A percentile compares a stretch with the other conserved stretches of the same genome.
Conservation (phyloP, 2,797 vertebrate species). For the Cossypha niveicapilla region DNA sequence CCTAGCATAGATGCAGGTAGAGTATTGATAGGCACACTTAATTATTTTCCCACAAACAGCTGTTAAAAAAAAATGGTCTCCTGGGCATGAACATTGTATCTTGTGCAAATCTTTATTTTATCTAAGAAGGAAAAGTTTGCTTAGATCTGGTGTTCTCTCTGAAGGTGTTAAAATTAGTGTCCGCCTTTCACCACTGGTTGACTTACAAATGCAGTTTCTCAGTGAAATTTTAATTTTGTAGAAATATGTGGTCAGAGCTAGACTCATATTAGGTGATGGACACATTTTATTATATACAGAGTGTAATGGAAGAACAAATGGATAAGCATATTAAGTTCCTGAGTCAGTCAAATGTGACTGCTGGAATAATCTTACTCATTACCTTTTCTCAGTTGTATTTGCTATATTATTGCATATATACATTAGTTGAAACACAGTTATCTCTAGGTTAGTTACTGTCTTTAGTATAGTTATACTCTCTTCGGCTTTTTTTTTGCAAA, state of each 20-base stretch:
- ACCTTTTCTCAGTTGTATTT: not conserved
- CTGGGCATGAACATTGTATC: not conserved
- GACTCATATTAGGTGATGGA: not conserved
- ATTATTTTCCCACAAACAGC: not conserved
- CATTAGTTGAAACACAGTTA: not conserved
- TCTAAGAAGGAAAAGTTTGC: not conserved
- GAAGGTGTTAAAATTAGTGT: not conserved
- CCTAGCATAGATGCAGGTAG: not conserved
- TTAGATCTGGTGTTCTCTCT: not conserved
- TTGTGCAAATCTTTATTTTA: not conserved
- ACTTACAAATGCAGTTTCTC: not conserved
- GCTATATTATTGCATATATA: not conserved
- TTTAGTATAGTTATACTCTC: not conserved
- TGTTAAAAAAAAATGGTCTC: not conserved
- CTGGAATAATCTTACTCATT: not conserved
- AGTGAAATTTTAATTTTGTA: not conserved
- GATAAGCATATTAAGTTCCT: not conserved
- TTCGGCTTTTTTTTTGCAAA: not conserved
- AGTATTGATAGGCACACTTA: not conserved
- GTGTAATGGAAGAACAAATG: not conserved
- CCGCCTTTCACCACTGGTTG: not conserved
- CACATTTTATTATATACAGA: not conserved
- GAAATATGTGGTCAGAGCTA: not conserved
- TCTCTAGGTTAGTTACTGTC: not conserved
- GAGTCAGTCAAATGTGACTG: not conserved